Evolutionary conservation across 2,888 invertebrate species (phyloP).

Genomic region (Tachina fera): DNA sequence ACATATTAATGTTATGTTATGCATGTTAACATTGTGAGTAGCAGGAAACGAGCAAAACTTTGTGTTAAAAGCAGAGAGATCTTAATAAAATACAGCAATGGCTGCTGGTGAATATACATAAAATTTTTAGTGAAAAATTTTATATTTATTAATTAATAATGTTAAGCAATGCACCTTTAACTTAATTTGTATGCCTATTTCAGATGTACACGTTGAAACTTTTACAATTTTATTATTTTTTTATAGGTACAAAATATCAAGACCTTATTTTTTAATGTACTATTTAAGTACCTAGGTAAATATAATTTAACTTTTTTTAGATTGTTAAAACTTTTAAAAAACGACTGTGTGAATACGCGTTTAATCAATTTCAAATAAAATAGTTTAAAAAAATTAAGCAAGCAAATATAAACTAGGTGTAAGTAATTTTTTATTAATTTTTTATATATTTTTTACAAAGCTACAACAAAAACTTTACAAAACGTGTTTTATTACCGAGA

Average conservation of each 20-base stretch:
- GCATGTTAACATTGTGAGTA: not conserved
- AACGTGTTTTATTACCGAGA: slow-evolving; percentile 81
- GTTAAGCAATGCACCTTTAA: slow-evolving; percentile 2
- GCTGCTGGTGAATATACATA: slow-evolving; percentile 44
- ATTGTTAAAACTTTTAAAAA: not conserved
- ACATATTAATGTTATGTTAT: not conserved
- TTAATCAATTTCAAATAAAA: not conserved
- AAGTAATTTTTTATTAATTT: slow-evolving; percentile 37
- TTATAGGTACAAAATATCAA: not conserved
- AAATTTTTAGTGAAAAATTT: slow-evolving; percentile 39
- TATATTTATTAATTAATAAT: slow-evolving; percentile 28
- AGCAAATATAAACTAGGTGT: not conserved
- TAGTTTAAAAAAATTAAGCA: not conserved
- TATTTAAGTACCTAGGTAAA: not conserved
- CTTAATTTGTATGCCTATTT: not conserved
- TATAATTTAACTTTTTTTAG: not conserved
- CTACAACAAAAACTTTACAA: slow-evolving; percentile 72
- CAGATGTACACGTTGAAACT: not conserved
- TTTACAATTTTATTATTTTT: not conserved
- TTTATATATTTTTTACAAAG: slow-evolving; percentile 55
- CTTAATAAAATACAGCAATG: slow-evolving; percentile 56
- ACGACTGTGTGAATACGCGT: slow-evolving; percentile 4
- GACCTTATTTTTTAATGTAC: not conserved
- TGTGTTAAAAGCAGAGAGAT: slow-evolving; percentile 9
- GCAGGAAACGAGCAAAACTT: not conserved